Percentiles rank a stretch among this genome's conserved stretches.
These are phyloP conservation scores for Tyto alba DNA, from an alignment of 2,113 vertebrate species.

Conservation along the genomic window DNA sequence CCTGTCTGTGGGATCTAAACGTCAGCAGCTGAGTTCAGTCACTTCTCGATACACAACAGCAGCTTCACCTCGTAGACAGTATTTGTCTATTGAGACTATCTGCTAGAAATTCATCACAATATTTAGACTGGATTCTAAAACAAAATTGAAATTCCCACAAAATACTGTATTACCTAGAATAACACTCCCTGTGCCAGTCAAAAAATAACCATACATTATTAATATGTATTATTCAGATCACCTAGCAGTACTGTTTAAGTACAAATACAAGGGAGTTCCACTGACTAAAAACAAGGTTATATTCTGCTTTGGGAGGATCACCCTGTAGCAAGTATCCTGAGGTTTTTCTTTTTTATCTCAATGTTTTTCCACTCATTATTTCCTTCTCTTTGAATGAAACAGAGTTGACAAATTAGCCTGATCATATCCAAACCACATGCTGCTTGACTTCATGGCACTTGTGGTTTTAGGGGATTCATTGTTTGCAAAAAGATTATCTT, in stretches of 20 bases:
- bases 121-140: conserved; percentile 47
- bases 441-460: conserved; percentile 56
- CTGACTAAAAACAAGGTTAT: neutral
- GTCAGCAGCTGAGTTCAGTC: neutral
- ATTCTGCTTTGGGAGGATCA: neutral
- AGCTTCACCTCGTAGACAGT: neutral
- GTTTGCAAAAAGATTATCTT: conserved; percentile 52
- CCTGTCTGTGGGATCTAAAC: neutral
- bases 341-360: conserved; percentile 25
- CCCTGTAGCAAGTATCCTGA: neutral
- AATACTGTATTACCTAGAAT: conserved; percentile 22
- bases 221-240: conserved; percentile 1
- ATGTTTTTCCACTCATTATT: conserved; percentile 50
- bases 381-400: conserved; percentile 48
- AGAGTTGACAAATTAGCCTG: conserved; percentile 55
- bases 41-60: neutral
- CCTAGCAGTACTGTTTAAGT: neutral
- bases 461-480: conserved; percentile 57
- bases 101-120: conserved; percentile 46
- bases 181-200: conserved; percentile 5
- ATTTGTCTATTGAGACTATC: neutral
- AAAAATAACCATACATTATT: neutral
- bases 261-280: neutral
- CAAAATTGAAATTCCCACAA: conserved; percentile 27
- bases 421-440: conserved; percentile 50